phyloP scores from a whole-genome alignment of 2,888 invertebrate species.

The Listrodromus nycthemerus region DNA sequence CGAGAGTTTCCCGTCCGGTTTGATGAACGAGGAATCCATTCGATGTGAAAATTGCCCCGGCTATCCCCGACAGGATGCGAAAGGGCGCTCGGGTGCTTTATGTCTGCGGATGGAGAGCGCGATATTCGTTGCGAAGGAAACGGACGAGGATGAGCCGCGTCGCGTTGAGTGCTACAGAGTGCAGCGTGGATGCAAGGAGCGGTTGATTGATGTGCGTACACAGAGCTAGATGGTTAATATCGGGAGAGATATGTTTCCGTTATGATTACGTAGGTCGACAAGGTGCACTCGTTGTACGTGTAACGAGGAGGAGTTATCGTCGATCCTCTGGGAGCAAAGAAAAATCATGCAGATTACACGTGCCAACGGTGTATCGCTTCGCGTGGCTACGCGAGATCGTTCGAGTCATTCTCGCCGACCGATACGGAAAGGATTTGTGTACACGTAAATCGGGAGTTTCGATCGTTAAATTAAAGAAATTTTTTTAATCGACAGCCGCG shows the following conservation, averaged over 20 bases:
- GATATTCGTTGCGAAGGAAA: slow-evolving; percentile 3
- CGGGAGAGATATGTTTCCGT: slow-evolving; percentile 52
- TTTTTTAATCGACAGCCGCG: not conserved
- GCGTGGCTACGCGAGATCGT: not conserved
- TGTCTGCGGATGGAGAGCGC: not conserved
- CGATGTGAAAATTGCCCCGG: slow-evolving; percentile 22
- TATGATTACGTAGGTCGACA: slow-evolving; percentile 59
- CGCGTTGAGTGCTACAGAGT: slow-evolving; percentile 23
- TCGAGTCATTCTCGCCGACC: not conserved
- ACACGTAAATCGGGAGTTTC: too few relatives aligned
- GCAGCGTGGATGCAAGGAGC: slow-evolving; percentile 35
- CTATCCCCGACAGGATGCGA: slow-evolving; percentile 21
- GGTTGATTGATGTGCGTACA: slow-evolving; percentile 63
- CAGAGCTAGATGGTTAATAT: slow-evolving; percentile 48
- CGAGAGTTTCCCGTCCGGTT: not conserved
- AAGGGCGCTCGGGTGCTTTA: not conserved
- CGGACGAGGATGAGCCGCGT: not conserved
- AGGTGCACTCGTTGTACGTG: not conserved
- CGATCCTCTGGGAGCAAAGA: slow-evolving; percentile 10
- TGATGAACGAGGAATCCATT: not conserved
- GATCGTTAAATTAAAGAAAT: too few relatives aligned
- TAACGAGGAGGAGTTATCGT: slow-evolving; percentile 40
- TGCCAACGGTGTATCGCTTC: not conserved
- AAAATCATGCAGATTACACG: slow-evolving; percentile 15
- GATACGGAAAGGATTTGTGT: not conserved